A percentile compares a stretch with the other conserved stretches of the same genome.
Evolutionary conservation across 1,140 invertebrate species (phyloP).

Genomic region (Halictus rubicundus): DNA sequence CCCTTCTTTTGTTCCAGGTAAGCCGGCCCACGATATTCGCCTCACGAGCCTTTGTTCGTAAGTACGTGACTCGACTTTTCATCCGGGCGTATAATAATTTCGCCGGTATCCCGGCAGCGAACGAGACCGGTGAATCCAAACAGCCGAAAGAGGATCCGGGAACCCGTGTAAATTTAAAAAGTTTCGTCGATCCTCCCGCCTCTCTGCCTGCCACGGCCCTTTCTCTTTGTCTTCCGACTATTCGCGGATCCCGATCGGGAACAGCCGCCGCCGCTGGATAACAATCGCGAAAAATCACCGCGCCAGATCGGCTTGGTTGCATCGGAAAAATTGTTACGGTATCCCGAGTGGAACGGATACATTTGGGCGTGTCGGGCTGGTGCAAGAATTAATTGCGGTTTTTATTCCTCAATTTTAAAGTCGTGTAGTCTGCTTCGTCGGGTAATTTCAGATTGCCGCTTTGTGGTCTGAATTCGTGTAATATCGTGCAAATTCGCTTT

Average conservation of each 20-base stretch:
- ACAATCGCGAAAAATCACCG: background rate
- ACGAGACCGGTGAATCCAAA: slow-evolving; percentile 18
- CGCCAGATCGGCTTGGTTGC: background rate
- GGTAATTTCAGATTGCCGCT: too few species aligned
- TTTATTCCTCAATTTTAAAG: too few species aligned
- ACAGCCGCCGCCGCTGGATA: background rate
- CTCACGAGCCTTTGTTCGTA: slow-evolving; percentile 19
- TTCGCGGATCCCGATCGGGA: background rate
- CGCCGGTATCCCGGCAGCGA: slow-evolving; percentile 4
- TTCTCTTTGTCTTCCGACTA: background rate
- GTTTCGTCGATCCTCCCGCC: background rate
- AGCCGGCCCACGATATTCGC: slow-evolving; percentile 21
- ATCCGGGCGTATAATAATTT: background rate
- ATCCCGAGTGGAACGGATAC: background rate
- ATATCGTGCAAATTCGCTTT: too few species aligned
- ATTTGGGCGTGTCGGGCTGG: too few species aligned
- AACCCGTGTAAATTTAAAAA: slow-evolving; percentile 48
- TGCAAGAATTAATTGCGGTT: too few species aligned
- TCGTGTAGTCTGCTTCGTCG: too few species aligned
- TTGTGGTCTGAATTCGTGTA: too few species aligned
- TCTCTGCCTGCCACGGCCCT: background rate
- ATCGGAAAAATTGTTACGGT: background rate
- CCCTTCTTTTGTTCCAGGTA: slow-evolving; percentile 53
- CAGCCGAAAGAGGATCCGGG: slow-evolving; percentile 22
- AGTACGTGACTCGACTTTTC: slow-evolving; percentile 42